phyloP scores from a whole-genome alignment of 2,113 vertebrate genomes.

The Malurus cyaneus region DNA sequence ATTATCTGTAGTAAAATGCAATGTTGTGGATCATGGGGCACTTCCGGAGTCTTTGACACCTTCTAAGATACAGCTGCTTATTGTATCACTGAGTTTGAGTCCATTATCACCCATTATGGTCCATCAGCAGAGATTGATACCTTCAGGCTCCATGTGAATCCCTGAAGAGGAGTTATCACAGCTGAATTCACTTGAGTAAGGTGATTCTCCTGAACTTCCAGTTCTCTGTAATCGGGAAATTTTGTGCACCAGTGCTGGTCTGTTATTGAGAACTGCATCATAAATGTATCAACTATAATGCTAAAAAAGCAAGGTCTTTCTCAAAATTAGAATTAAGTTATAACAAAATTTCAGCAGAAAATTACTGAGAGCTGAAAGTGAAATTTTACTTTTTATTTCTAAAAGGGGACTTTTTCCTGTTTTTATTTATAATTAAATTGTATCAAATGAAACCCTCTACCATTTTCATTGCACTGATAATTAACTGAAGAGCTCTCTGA shows the following conservation, averaged over 20 bases:
- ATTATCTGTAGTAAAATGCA: too few species aligned
- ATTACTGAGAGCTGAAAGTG: not conserved
- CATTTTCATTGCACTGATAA: not conserved
- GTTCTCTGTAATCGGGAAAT: not conserved
- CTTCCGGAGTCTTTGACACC: not conserved
- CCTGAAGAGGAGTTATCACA: accelerated
- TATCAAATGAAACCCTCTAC: not conserved
- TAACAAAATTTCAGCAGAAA: not conserved
- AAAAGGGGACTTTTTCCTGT: not conserved
- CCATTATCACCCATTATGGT: not conserved
- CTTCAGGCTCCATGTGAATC: not conserved
- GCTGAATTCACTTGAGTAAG: not conserved
- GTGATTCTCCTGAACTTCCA: not conserved
- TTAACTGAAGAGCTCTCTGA: not conserved
- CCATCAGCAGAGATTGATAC: not conserved
- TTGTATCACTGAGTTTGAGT: not conserved
- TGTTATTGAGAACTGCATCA: not conserved
- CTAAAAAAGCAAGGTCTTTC: not conserved
- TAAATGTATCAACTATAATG: not conserved
- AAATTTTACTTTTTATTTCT: not conserved
- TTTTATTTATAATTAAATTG: not conserved
- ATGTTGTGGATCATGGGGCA: not conserved
- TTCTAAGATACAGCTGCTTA: not conserved
- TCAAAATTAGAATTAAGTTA: not conserved
- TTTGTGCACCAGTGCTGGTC: not conserved